phyloP scores from a whole-genome alignment of 2,888 invertebrate species.

The Dione juno region DNA sequence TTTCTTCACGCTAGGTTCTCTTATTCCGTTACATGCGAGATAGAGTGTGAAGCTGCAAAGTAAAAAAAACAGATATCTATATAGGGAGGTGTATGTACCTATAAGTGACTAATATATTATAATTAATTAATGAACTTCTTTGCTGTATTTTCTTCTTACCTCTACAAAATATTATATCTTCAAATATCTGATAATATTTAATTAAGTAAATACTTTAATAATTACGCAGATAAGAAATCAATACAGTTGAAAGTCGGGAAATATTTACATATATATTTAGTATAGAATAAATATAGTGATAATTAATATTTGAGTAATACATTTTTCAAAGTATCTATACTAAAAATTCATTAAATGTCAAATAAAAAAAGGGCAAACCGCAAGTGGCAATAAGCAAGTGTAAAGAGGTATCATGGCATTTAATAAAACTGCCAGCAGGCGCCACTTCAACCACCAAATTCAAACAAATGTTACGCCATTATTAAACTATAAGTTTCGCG shows the following conservation, averaged over 20 bases:
- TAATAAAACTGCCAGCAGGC: conserved; percentile 69
- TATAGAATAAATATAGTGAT: background rate
- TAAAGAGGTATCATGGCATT: conserved; percentile 58
- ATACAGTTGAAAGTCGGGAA: too few species aligned
- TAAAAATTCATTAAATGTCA: conserved; percentile 5
- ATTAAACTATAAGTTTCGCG: conserved; percentile 50
- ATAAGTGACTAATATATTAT: too few species aligned
- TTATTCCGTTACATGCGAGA: too few species aligned
- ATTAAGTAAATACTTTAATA: background rate
- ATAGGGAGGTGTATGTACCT: too few species aligned
- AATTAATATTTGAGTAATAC: background rate
- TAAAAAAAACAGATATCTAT: too few species aligned
- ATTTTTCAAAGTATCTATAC: background rate
- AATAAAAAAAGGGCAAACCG: conserved; percentile 40
- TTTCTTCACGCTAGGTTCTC: too few species aligned
- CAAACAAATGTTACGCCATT: conserved; percentile 66
- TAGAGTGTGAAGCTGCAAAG: too few species aligned
- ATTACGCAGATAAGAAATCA: too few species aligned
- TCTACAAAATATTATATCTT: background rate
- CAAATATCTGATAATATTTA: background rate
- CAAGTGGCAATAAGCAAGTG: conserved; percentile 47
- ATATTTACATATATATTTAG: too few species aligned
- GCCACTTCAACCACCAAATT: conserved; percentile 64
- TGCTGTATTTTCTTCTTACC: too few species aligned
- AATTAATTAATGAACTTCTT: too few species aligned